phyloP scores from a whole-genome alignment of 2,888 invertebrate genomes.

The Mimachlamys varia region DNA sequence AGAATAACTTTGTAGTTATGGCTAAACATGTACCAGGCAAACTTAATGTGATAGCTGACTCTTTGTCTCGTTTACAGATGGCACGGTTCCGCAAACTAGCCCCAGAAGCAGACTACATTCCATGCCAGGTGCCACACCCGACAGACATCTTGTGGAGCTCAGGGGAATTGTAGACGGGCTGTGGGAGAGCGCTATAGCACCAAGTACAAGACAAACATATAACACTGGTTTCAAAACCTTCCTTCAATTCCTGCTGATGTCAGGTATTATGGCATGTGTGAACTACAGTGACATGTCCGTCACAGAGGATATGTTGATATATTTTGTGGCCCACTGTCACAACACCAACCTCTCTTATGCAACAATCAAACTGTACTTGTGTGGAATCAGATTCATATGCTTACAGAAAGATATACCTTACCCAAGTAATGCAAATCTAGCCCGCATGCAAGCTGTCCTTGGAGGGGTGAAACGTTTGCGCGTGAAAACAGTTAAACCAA shows the following conservation, averaged over 20 bases:
- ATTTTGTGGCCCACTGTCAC: constrained; percentile 41
- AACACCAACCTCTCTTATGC: not conserved
- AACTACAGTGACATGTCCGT: constrained; percentile 27
- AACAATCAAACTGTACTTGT: constrained; percentile 44
- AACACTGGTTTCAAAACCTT: constrained; percentile 16
- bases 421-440: not conserved
- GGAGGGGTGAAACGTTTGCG: constrained; percentile 32
- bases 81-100: constrained; percentile 40
- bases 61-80: constrained; percentile 51
- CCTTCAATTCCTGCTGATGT: constrained; percentile 9
- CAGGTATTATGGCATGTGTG: constrained; percentile 39
- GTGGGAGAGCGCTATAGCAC: constrained; percentile 11
- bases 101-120: constrained; percentile 32
- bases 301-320: constrained; percentile 39
- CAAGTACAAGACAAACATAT: constrained; percentile 12
- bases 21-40: constrained; percentile 47
- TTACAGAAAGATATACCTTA: constrained; percentile 17
- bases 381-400: constrained; percentile 42
- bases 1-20: constrained; percentile 36
- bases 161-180: not conserved
- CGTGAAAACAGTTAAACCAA: not conserved
- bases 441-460: not conserved
- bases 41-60: constrained; percentile 43
- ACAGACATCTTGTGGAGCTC: constrained; percentile 28
- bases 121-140: constrained; percentile 36